Base-by-base conservation (phyloP, 2,113 vertebrate genomes). In the Vulpes vulpes region DNA sequence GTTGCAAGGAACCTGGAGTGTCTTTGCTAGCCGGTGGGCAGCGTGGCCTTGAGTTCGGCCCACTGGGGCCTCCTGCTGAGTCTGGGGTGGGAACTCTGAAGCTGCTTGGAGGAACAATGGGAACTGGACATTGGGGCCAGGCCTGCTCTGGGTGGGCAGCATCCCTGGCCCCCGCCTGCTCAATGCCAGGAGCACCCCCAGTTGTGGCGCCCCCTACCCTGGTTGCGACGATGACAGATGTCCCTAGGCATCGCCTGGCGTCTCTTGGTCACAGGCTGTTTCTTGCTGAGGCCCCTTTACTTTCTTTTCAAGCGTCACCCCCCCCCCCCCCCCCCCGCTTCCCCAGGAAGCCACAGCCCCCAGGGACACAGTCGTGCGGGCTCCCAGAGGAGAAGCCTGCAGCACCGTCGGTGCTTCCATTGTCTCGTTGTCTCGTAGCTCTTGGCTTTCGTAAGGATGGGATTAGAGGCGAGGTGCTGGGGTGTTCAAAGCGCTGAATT, bases 1-100 rank as follows among this genome's bases (percentile, higher is more conserved):
- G 19, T 1, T 2, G 11, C 8, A 49, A 74, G 38, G 35, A 10
- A 27, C n/a, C 1, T 0, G 32, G 8, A 4, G 3, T 16, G 32
- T 12, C n/a, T n/a, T 82, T 38, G 32, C 11, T n/a, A 19, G 35
- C 55, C 9, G 78, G 30, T 6, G 4, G 0, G 22, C 35, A 19
- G 35, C 2, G 30, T 57, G 69, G 78, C 57, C 65, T 83, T 49
- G 3, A 4, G 30, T 30, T 43, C 9, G 65, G 38, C 64, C 22
- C 43, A 32, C 30, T 38, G 80, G 60, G 5, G 25, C n/a, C 49
- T 65, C n/a, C 20, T 8, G 51, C 71, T 38, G 43, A 0, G 35
- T 32, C 12, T 35, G 23, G 27, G 22, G 35, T 9, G 3, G 65
- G 84, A 6, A 16, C 81, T 27, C 10, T 16, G 25, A 59, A 71